These are phyloP conservation scores for Physocephala rufipes DNA, from an alignment of 2,888 invertebrate genomes.

Conservation along the genomic window DNA sequence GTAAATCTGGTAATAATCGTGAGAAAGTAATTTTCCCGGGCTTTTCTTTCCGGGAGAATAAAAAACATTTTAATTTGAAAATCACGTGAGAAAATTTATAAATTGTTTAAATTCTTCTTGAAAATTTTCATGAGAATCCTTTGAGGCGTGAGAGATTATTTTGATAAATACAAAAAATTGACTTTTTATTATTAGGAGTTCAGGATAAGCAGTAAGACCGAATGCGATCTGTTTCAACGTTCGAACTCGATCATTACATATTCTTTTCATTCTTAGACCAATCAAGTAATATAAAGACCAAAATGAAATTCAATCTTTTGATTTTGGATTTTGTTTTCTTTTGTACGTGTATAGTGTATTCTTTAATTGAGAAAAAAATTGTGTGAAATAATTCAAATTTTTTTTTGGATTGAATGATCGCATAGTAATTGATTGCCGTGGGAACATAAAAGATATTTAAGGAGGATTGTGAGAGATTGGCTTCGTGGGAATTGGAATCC, in stretches of 20 bases:
- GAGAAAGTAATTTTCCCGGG: too few relatives aligned
- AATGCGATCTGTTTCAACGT: neutral
- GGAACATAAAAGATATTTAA: neutral
- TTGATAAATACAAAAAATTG: conserved; percentile 10
- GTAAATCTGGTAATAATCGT: neutral
- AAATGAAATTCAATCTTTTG: neutral
- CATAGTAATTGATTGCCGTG: neutral
- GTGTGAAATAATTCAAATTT: neutral
- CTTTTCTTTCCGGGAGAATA: too few relatives aligned
- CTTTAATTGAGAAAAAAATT: neutral
- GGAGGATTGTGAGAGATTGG: neutral
- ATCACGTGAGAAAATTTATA: neutral
- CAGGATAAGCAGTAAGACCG: neutral
- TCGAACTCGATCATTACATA: too few relatives aligned
- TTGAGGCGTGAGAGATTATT: conserved; percentile 15
- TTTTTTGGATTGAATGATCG: neutral
- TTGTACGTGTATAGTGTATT: neutral
- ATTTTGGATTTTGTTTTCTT: neutral
- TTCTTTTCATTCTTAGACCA: neutral
- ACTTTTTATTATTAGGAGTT: conserved; percentile 16
- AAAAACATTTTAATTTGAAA: neutral
- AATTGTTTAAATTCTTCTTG: neutral
- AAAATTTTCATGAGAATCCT: neutral
- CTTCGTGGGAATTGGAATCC: conserved; percentile 19
- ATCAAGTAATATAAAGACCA: neutral